Percentiles rank a stretch among this genome's conserved stretches.
Evolutionary conservation across 2,797 vertebrate genomes (phyloP).

Genomic region (Chaetophractus vellerosus): DNA sequence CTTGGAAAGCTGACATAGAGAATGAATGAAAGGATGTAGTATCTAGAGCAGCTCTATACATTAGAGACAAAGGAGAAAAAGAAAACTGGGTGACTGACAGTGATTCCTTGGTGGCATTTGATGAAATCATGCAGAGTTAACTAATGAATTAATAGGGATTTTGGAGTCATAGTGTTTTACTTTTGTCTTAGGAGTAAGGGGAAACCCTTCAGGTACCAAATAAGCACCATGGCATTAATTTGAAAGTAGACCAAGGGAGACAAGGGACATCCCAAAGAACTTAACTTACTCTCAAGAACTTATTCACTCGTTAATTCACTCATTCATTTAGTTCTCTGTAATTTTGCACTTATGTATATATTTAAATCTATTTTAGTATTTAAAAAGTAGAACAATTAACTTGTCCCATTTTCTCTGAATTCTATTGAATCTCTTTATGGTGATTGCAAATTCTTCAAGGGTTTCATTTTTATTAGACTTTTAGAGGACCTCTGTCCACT

Average conservation of each 20-base stretch:
- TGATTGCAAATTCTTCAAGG: constrained; percentile 24
- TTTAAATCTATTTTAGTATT: constrained; percentile 8
- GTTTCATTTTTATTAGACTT: constrained; percentile 53
- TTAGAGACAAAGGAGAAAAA: constrained; percentile 11
- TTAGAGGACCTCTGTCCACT: neutral
- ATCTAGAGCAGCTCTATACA: neutral
- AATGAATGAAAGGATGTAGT: constrained; percentile 39
- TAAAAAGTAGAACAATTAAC: constrained; percentile 35
- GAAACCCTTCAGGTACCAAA: constrained; percentile 31
- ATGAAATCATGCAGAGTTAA: constrained; percentile 70
- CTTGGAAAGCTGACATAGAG: constrained; percentile 24
- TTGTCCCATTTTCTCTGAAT: constrained; percentile 17
- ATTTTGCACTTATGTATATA: neutral
- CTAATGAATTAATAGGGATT: constrained; percentile 59
- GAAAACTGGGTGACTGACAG: constrained; percentile 50
- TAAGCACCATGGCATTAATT: neutral
- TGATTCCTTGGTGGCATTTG: constrained; percentile 43
- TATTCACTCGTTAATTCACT: neutral
- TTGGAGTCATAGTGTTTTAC: neutral
- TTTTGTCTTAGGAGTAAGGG: constrained; percentile 45
- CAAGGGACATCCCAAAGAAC: constrained; percentile 1
- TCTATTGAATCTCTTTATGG: neutral
- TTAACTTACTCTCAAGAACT: neutral
- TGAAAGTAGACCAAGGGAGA: constrained; percentile 14
- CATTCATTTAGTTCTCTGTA: neutral